phyloP scores from a whole-genome alignment of 2,113 vertebrate genomes.

The Lutjanus erythropterus region DNA sequence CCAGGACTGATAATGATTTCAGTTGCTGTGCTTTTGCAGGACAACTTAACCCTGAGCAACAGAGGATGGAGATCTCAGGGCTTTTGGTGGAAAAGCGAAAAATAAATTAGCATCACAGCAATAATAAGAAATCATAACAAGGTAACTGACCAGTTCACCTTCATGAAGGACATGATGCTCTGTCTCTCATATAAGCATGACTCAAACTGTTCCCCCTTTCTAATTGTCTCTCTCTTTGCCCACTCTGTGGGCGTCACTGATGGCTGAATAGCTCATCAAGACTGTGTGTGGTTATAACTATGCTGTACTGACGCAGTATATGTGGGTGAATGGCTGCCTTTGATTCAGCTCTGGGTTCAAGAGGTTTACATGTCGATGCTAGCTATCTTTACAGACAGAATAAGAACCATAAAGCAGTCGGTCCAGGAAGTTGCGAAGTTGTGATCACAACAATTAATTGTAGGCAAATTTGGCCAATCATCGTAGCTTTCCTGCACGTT shows the following conservation, averaged over 20 bases:
- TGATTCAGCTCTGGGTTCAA: background rate
- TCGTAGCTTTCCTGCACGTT: too few relatives aligned
- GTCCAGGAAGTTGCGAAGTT: background rate
- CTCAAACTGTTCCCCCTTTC: background rate
- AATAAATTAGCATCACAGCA: background rate
- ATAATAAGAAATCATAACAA: background rate
- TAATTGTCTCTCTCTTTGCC: background rate
- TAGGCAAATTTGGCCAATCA: too few relatives aligned
- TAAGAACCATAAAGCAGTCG: background rate
- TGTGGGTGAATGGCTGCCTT: background rate
- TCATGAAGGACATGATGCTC: conserved; percentile 5
- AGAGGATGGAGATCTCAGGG: background rate
- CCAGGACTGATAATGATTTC: background rate
- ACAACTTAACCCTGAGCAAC: background rate
- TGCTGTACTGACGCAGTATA: background rate
- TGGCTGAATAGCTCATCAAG: background rate
- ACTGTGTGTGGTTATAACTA: background rate
- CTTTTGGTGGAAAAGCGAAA: background rate
- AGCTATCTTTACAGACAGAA: background rate
- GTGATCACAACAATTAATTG: too few relatives aligned
- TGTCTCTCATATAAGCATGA: conserved; percentile 3
- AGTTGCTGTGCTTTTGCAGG: background rate
- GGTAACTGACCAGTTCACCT: background rate
- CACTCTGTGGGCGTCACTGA: background rate
- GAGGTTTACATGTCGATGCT: background rate